phyloP scores from a whole-genome alignment of 2,797 vertebrate genomes.

The Pygocentrus nattereri region DNA sequence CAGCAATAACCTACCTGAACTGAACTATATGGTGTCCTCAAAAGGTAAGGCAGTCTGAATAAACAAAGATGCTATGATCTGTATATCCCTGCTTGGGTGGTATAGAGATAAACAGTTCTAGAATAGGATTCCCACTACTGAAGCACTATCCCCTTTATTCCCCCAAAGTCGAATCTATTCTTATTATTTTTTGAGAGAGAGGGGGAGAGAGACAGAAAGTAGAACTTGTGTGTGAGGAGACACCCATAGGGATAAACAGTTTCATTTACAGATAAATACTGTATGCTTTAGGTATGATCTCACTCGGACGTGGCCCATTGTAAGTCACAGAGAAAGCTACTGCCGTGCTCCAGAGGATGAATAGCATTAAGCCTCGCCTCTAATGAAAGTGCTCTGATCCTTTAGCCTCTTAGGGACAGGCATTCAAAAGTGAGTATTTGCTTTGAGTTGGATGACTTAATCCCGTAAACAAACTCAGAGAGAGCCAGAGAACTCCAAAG shows the following conservation, averaged over 20 bases:
- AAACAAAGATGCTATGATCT: neutral
- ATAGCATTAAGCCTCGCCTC: slow-evolving; percentile 60
- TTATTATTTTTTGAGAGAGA: slow-evolving; percentile 7
- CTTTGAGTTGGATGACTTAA: slow-evolving; percentile 69
- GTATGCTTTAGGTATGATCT: slow-evolving; percentile 65
- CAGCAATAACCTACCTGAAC: neutral
- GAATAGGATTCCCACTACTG: neutral
- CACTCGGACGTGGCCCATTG: slow-evolving; percentile 61
- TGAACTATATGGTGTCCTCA: neutral
- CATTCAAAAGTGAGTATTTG: slow-evolving; percentile 63
- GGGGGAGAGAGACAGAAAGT: slow-evolving; percentile 9
- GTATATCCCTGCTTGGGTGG: neutral
- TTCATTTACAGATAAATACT: slow-evolving; percentile 61
- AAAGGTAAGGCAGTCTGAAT: neutral
- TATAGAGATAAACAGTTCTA: neutral
- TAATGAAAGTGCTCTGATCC: slow-evolving; percentile 69
- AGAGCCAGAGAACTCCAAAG: slow-evolving; percentile 52
- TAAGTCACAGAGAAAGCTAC: slow-evolving; percentile 47
- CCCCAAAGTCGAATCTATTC: neutral
- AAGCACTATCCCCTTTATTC: slow-evolving; percentile 14
- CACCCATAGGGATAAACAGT: slow-evolving; percentile 57
- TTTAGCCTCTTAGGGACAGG: slow-evolving; percentile 63
- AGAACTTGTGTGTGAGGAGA: neutral
- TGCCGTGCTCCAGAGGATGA: slow-evolving; percentile 41
- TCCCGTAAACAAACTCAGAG: slow-evolving; percentile 71